These are phyloP conservation scores for Xanthorhoe spadicearia DNA, from an alignment of 2,888 invertebrate genomes.

Conservation along the genomic window DNA sequence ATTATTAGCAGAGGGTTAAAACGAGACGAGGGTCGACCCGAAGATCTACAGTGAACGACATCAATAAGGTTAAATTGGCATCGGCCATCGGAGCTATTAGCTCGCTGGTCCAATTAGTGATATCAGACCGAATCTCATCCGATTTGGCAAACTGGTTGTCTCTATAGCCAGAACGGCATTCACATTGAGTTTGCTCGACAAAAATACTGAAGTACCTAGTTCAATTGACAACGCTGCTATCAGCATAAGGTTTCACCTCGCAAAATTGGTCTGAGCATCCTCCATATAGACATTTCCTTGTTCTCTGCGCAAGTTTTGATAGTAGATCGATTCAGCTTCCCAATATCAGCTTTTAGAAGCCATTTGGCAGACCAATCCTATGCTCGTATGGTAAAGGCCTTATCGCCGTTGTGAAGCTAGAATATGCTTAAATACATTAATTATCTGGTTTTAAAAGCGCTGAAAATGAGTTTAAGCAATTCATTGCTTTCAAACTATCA, in stretches of 20 bases:
- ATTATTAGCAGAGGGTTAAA: conserved; percentile 81
- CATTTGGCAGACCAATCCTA: background rate
- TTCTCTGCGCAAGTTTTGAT: conserved; percentile 5
- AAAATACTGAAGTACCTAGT: conserved; percentile 36
- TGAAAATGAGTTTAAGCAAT: background rate
- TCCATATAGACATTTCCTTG: background rate
- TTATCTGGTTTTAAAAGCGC: no score
- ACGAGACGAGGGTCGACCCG: conserved; percentile 76
- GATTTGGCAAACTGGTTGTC: conserved; percentile 32
- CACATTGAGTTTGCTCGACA: conserved; percentile 44
- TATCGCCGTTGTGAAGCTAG: background rate
- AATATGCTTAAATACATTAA: no score
- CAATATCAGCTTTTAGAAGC: conserved; percentile 3
- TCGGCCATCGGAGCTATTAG: conserved; percentile 77
- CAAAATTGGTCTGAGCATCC: background rate
- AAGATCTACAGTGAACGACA: conserved; percentile 74
- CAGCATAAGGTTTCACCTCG: conserved; percentile 4
- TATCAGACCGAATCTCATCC: conserved; percentile 58
- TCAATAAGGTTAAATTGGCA: conserved; percentile 82
- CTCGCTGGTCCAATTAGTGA: conserved; percentile 69
- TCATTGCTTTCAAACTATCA: conserved; percentile 16
- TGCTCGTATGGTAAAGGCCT: background rate
- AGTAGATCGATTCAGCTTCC: conserved; percentile 4
- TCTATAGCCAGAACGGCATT: conserved; percentile 15
- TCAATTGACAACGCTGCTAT: background rate